Evolutionary conservation across 2,888 invertebrate species (phyloP), one percentile per base, ranked within the genome.

Genomic region (Scaptomyza cyrtandrae): DNA sequence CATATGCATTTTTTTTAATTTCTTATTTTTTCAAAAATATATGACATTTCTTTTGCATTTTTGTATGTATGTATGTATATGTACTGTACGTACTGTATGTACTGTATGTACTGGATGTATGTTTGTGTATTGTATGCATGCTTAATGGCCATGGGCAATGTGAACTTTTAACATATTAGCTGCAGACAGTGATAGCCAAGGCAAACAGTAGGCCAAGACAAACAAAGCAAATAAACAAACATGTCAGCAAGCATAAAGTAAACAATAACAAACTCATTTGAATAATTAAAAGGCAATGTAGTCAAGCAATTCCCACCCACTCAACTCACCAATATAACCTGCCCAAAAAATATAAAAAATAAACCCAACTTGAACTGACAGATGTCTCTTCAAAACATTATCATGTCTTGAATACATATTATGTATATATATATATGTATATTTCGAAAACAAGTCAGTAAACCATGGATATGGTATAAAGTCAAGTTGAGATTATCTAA

Each of bases 281-380:
- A 86, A 78, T 86, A 84, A 78, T 85, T 75, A 79, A 76, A 60
- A 10, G 37, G 66, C 54, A 41, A 41, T 54, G 55, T 49, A 62
- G 70, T 35, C 44, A 55, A 44, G 45, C 65, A 19, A 45, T 44
- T 9, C n/a, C n/a, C 27, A 44, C 6, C 24, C 16, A 35, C 14
- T 6, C n/a, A 6, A 6, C 6, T 10, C 35, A 49, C 2, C 10
- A 24, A 16, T 7, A 11, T n/a, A 11, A 6, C 13, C 43, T 48
- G 19, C 11, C 44, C 39, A 2, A 39, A 39, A 39, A n/a, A n/a
- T n/a, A 37, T 19, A 11, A 14, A 14, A 14, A 29, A 37, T 6
- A 37, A 9, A 11, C 11, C 16, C 6, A 7, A 10, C 11, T 44
- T 4, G n/a, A 14, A 19, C 19, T n/a, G 31, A 45, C 35, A 41